Evolutionary conservation across 2,113 vertebrate genomes (phyloP), one percentile per base, ranked within the genome.

Genomic region (Pseudois nayaur): DNA sequence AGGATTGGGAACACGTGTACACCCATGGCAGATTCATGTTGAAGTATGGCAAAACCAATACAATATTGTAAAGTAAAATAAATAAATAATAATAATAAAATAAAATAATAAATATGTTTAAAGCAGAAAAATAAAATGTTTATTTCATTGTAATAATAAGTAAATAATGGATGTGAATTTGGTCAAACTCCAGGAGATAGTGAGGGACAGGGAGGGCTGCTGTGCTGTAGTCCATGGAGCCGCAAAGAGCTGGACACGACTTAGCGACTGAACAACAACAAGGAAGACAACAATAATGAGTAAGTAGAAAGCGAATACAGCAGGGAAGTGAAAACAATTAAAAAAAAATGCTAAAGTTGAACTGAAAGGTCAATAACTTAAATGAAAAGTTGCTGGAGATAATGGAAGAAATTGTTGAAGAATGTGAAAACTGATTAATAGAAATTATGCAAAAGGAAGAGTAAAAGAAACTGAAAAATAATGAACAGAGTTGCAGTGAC

Each of bases 1-100:
- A 55, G 17, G 54, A 21, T 21, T 8, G 6, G 7, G 54, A 55
- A 55, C 54, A 8, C 0, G 0, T 8, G 54, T 55, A 55, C 54
- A 55, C 2, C 54, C 7, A 1, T 55, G 54, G 0, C 7, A 21
- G 17, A 21, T 55, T 21, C 54, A 3, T 21, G 19, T 55, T 1
- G 0, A 55, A 1, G 19, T 55, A 8, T 55, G 54, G 54, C 54
- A 55, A 55, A 55, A 55, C 54, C 54, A 55, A 8, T 3, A 8
- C 17, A 55, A 55, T 55, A 21, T 55, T 55, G 54, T 55, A 55
- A 55, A 55, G 17, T 8, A 21, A 52, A 52, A 11, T 48, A 13
- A 50, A 50, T 14, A 14, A 50, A 50, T 50, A 48, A 48, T 48
- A 48, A 50, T 50, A 50, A 50, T 50, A 50, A 50, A 50, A 50